Evolutionary conservation across 1,140 invertebrate species (phyloP), one percentile per base, ranked within the genome.

Genomic region (Manduca sexta): DNA sequence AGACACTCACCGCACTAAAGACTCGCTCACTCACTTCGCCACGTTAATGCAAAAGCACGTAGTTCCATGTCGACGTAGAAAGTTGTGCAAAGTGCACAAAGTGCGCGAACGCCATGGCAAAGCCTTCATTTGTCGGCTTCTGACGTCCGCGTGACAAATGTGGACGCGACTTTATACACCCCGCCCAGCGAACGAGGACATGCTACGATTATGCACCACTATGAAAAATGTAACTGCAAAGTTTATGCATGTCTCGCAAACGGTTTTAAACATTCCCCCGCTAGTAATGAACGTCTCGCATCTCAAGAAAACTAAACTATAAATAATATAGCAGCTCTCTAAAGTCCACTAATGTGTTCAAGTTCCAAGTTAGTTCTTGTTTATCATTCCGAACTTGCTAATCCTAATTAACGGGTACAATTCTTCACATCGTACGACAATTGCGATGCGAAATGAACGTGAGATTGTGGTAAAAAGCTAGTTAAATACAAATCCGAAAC

Each of bases 61-160:
- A 81, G 76, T 82, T 74, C 62, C 69, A 73, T 74, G 76, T 74
- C 73, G 62, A 61, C 64, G 68, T 67, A 74, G 74, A 84, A 82
- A 84, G 74, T 84, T 82, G 69, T 71, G 69, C 64, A 75, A 77
- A 82, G 77, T 82, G 79, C 71, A 84, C 76, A 82, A 78, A 79
- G 79, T 80, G 72, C 67, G 72, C 67, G 63, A 81, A 71, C 71
- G 67, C 57, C 67, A 60, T 68, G 59, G 76, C 69, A 79, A 83
- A 80, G 78, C 79, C 75, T 82, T 85, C 82, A 85, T 85, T 82
- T 85, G 82, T 85, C 79, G 81, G 66, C 76, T 72, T 60, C 65
- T 85, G 79, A 82, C 78, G 75, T 56, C 69, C 71, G 61, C 59
- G 71, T 83, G 82, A 85, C 78, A 85, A 82, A 83, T 83, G 78